Evolutionary conservation across 2,888 invertebrate genomes (phyloP), one percentile per base, ranked within the genome.

Genomic region (Drosophila anomalata): DNA sequence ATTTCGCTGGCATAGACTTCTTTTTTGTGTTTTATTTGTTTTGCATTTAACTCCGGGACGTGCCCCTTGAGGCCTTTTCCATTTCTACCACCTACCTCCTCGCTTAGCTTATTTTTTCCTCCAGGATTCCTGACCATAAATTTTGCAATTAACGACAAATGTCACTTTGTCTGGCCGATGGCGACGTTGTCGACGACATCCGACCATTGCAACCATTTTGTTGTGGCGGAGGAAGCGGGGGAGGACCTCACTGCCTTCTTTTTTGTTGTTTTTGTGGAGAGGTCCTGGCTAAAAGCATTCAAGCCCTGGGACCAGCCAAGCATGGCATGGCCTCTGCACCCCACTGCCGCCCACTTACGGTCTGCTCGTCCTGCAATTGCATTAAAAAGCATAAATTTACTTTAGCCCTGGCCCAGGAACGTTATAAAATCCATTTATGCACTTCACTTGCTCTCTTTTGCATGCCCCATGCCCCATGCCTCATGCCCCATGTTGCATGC

Each of bases 391-490:
- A 88, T 88, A 85, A 85, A 84, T 85, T 85, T 85, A 87, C 87
- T 88, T 88, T 88, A 84, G 77, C 76, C 86, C 78, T 77, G 77
- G 81, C 67, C 51, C 39, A 31, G 65, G 39, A 65, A 87, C 86
- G 84, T 80, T 81, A 88, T 84, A 88, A 88, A 87, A 85, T 88
- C 87, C 88, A 85, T 85, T 85, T 85, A 87, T 85, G 85, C 85
- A 88, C 85, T 85, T 88, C 89, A 84, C 85, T 88, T 84, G 87
- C 87, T 72, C 44, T 66, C 75, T 62, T 74, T 73, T 61, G 48
- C 50, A 44, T 50, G 59, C 22, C 17, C 22, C 44, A 31, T 22
- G 5, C 17, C 17, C 17, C 17, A 17, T 17, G 17, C 17, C 17
- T 17, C 17, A 17, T 17, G 17, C 17, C 17, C 17, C 17, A 17